Evolutionary conservation across 2,888 invertebrate genomes (phyloP).

Genomic region (Meganola albula): DNA sequence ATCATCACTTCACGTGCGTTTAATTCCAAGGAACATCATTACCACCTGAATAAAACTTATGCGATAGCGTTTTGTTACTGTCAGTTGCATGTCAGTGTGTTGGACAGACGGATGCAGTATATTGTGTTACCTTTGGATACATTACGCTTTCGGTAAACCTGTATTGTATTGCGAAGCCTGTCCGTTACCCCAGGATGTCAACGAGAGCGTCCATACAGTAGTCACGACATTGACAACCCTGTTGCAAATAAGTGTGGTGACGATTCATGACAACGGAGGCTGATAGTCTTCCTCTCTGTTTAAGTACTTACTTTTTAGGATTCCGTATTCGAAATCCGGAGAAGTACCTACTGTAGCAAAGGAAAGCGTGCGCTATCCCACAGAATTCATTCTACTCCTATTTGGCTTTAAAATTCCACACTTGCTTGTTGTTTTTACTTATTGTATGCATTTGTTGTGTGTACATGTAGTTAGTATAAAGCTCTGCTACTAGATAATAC

Average conservation of each 20-base stretch:
- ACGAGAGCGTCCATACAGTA: conserved; percentile 32
- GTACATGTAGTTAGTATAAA: conserved; percentile 20
- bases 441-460: conserved; percentile 18
- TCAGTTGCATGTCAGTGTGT: too few species aligned
- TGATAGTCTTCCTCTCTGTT: too few species aligned
- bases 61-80: too few species aligned
- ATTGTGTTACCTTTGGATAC: conserved; percentile 23
- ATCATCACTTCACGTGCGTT: too few species aligned
- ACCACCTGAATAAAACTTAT: too few species aligned
- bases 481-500: conserved; percentile 8
- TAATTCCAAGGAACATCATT: too few species aligned
- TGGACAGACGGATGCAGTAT: conserved; percentile 20
- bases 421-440: conserved; percentile 24
- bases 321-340: too few species aligned
- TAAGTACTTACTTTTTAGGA: too few species aligned
- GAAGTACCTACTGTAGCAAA: too few species aligned
- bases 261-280: too few species aligned
- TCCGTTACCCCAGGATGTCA: conserved; percentile 50
- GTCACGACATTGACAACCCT: conserved; percentile 45
- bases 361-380: too few species aligned
- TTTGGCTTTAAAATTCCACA: conserved; percentile 43
- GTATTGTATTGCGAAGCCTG: conserved; percentile 22
- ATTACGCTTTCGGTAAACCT: conserved; percentile 31
- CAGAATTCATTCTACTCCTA: too few species aligned
- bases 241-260: neutral